Evolutionary conservation across 2,888 invertebrate genomes (phyloP).

Genomic region (Tipula lateralis): DNA sequence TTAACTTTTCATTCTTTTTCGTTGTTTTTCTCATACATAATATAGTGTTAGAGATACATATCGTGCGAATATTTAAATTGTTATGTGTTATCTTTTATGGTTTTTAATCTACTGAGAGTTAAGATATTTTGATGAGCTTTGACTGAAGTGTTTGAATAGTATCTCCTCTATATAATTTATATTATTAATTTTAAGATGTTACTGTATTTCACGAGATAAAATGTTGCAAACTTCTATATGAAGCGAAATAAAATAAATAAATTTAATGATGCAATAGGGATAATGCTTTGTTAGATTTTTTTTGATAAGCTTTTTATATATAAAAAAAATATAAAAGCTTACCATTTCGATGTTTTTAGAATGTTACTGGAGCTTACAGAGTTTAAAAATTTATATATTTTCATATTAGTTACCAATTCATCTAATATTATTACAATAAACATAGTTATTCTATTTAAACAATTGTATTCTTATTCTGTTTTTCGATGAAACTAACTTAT

Average conservation of each 20-base stretch:
- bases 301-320: background rate
- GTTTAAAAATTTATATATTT: too few species aligned
- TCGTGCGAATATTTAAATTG: background rate
- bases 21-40: background rate
- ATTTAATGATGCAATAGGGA: background rate
- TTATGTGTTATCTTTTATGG: constrained; percentile 4
- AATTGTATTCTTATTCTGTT: too few species aligned
- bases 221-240: background rate
- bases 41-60: background rate
- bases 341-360: background rate
- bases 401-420: too few species aligned
- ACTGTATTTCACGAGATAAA: background rate
- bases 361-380: background rate
- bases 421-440: too few species aligned
- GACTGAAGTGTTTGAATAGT: background rate
- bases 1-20: background rate
- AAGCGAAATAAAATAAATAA: background rate
- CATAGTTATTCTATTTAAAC: too few species aligned
- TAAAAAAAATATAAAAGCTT: background rate
- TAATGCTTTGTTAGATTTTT: background rate
- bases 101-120: constrained; percentile 11
- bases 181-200: background rate
- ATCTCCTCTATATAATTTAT: background rate
- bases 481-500: too few species aligned
- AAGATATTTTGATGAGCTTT: background rate